Evolutionary conservation across 2,888 invertebrate species (phyloP), one percentile per base, ranked within the genome.

Genomic region (Acleris laterana): DNA sequence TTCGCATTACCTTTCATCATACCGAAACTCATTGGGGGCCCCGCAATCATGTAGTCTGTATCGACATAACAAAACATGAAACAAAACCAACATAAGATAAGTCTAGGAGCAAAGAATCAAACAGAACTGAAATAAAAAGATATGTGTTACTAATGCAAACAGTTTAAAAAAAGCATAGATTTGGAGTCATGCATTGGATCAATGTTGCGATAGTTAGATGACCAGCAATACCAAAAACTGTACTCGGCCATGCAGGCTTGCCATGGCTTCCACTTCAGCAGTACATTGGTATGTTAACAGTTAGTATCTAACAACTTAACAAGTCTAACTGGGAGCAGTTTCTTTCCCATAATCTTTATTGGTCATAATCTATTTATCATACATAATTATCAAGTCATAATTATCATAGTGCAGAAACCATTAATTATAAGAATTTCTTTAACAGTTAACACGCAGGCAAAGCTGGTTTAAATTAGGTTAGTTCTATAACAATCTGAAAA

Each of bases 11-110:
- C 96, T 96, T 96, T 96, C 93, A 96, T 95, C 94, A 96, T 96
- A 95, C 96, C 96, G 95, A 96, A 96, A 94, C 96, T 95, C 94
- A 96, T 95, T 93, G 96, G 96, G 93, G 95, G 95, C 92, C 96
- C 96, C 94, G 96, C 95, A 93, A 95, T 95, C 95, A 96, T 95
- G 93, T 92, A 93, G 92, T 93, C 93, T 93, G 93, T 93, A 91
- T 90, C 87, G 84, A 93, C 87, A 93, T 88, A 95, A 95, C 95
- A 95, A 94, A 95, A 95, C 94, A 95, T 95, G 94, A 94, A 95
- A 95, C 94, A 93, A 95, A 95, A 95, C 94, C 94, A 93, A 92
- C 85, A 88, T 85, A 95, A 95, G 94, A 95, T 90, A 94, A 93
- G 94, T 94, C 93, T 87, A 92, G 94, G 86, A 77, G 77, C 80